Base-by-base conservation (phyloP, 2,888 invertebrate genomes). In the Actias luna region DNA sequence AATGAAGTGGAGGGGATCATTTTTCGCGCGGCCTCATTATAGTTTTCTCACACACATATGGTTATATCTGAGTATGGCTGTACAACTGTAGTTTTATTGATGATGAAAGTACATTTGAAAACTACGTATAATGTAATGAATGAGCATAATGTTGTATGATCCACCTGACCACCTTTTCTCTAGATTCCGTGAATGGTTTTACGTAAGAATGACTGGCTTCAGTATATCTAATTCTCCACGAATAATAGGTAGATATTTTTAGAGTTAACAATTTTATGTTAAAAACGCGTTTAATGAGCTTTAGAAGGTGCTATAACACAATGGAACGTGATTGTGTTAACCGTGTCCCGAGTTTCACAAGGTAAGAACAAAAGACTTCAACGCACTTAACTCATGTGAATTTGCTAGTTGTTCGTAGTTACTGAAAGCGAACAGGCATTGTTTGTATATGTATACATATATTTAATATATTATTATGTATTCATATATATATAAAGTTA, bases 321-420 rank as follows among this genome's bases (percentile, higher is more conserved):
- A 25, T 50, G 25, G 5, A 50, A 12, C 5, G 5, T 12, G 4
- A 22, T 3, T 12, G 14, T 25, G 25, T 22, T 46, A 46, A 46
- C 22, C 4, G 10, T 25, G 2, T 25, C 25, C 25, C 46, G 22
- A 25, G 46, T 22, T 8, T 50, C 22, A 50, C 25, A 14, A 50
- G 46, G 1, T 8, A 52, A 46, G 69, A 78, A 77, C 74, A 83
- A 84, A 84, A 85, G 85, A 85, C 81, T 76, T 84, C 82, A 84
- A 84, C 84, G 84, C 77, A 73, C 62, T 63, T 55, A 25, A 10
- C 12, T 12, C 1, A 50, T 50, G 18, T 50, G 10, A 1, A 25
- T 50, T 25, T 50, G 25, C 46, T 25, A 12, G 2, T 25, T 50
- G 5, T 50, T 10, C 25, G 3, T 7, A 10, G 18, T 46, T 46